Evolutionary conservation across 2,113 vertebrate species (phyloP).

Genomic region (Nansenia antarctica): DNA sequence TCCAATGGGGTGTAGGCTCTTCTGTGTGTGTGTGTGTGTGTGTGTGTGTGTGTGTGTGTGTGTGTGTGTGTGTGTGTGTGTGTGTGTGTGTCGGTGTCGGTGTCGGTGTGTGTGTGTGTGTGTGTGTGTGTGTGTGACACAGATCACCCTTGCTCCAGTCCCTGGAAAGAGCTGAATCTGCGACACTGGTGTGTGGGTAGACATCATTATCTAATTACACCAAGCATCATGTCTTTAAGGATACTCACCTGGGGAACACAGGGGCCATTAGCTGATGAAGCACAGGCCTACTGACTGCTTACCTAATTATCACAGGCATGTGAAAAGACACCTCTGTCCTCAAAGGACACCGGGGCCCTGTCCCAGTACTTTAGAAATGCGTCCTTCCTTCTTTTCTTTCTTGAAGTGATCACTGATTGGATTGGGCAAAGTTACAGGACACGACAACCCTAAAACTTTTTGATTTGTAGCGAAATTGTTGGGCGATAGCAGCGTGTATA

Average conservation of each 20-base stretch:
- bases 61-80: constrained; percentile 5
- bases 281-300: constrained; percentile 18
- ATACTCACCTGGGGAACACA: constrained; percentile 4
- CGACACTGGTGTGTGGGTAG: no score
- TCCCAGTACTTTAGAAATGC: no score
- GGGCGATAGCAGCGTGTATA: no score
- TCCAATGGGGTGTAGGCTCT: background rate
- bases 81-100: background rate
- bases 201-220: constrained; percentile 13
- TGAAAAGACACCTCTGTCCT: constrained; percentile 40
- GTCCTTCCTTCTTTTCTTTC: no score
- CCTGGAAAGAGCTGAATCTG: no score
- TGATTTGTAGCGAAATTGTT: no score
- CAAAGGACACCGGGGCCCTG: background rate
- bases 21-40: background rate
- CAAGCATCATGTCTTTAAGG: constrained; percentile 12
- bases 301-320: constrained; percentile 59
- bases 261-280: constrained; percentile 23
- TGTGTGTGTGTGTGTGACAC: background rate
- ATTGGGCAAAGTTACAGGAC: no score
- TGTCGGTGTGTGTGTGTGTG: background rate
- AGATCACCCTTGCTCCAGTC: no score
- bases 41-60: constrained; percentile 1
- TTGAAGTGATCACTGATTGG: no score
- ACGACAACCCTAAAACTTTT: no score